phyloP scores from a whole-genome alignment of 1,140 invertebrate species.

The Hetaerina americana region DNA sequence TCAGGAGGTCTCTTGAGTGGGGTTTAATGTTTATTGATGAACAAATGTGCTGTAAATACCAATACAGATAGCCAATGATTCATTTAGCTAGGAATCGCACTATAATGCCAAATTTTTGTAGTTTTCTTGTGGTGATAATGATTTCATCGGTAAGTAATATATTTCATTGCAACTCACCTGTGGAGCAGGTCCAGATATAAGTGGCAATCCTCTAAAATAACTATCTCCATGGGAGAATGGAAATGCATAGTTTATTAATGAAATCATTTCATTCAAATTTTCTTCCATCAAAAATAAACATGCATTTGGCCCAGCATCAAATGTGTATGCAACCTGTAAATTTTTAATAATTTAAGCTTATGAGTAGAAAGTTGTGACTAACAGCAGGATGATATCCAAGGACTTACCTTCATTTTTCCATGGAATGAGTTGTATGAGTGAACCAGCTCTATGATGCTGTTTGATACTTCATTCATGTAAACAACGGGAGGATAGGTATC shows the following conservation, averaged over 20 bases:
- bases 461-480: conserved; percentile 84
- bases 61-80: conserved; percentile 2
- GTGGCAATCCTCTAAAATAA: conserved; percentile 42
- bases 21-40: conserved; percentile 27
- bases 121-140: too few species aligned
- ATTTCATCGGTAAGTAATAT: background rate
- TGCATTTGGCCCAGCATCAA: conserved; percentile 95
- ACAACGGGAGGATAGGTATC: conserved; percentile 90
- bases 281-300: conserved; percentile 76
- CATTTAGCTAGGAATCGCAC: background rate
- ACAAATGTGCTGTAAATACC: background rate
- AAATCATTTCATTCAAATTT: conserved; percentile 51
- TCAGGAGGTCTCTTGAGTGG: conserved; percentile 42
- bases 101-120: background rate
- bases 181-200: conserved; percentile 11
- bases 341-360: background rate
- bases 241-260: conserved; percentile 55
- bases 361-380: background rate
- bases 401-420: conserved; percentile 43
- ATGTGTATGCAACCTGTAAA: conserved; percentile 78
- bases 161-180: too few species aligned
- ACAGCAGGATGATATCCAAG: background rate
- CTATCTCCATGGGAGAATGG: conserved; percentile 36
- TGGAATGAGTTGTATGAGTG: conserved; percentile 64
- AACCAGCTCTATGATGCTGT: conserved; percentile 62